Evolutionary conservation across 2,888 invertebrate species (phyloP).

Genomic region (Phlogophora meticulosa): DNA sequence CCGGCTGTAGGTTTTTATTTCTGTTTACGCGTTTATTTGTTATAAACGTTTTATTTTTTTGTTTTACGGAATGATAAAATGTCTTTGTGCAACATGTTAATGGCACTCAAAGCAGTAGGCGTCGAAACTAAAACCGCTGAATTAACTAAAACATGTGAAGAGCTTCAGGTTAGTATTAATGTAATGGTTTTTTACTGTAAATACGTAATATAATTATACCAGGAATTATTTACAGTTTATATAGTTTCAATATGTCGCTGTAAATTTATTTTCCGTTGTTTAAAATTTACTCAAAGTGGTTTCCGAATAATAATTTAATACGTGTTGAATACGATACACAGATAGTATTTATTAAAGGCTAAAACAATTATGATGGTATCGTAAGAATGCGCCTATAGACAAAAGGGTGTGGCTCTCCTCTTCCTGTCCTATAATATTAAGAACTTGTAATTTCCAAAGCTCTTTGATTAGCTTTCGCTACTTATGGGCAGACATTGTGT

Average conservation of each 20-base stretch:
- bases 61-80: slow-evolving; percentile 66
- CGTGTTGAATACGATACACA: rapidly evolving
- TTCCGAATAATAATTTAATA: background rate
- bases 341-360: background rate
- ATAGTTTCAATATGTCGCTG: background rate
- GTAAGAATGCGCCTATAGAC: background rate
- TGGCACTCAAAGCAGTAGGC: slow-evolving; percentile 71
- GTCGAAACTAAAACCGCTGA: slow-evolving; percentile 73
- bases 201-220: background rate
- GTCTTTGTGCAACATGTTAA: slow-evolving; percentile 66
- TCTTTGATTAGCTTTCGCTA: no score
- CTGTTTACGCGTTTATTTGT: slow-evolving; percentile 29
- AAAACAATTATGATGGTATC: no score
- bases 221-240: background rate
- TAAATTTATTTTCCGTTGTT: background rate
- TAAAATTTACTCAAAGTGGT: background rate
- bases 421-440: background rate
- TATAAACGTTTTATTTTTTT: slow-evolving; percentile 22
- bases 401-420: background rate
- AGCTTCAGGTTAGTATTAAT: slow-evolving; percentile 77
- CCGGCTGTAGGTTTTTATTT: slow-evolving; percentile 53
- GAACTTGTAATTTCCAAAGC: background rate
- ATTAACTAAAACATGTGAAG: slow-evolving; percentile 75
- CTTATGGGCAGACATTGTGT: background rate
- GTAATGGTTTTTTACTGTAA: background rate